phyloP scores from a whole-genome alignment of 2,797 vertebrate species.

The Myotis planiceps region DNA sequence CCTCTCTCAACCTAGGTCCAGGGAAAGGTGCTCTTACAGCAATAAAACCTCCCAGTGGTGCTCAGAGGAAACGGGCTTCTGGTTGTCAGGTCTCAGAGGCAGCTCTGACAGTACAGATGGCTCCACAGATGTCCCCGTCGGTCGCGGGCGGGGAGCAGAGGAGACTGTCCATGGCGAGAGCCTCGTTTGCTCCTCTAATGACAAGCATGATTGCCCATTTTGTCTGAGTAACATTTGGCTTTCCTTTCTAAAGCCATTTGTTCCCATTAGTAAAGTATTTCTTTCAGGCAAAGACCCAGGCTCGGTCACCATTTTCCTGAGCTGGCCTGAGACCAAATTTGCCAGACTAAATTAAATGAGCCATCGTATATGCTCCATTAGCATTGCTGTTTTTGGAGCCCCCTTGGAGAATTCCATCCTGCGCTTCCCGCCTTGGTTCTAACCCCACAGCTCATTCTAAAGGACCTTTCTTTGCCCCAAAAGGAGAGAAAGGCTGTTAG shows the following conservation, averaged over 20 bases:
- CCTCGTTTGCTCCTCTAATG: neutral
- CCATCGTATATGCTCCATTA: neutral
- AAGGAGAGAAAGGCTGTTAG: neutral
- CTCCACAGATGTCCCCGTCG: neutral
- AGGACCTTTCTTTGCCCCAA: neutral
- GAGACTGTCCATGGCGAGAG: neutral
- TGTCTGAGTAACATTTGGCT: constrained; percentile 49
- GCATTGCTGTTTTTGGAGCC: neutral
- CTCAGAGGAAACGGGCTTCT: neutral
- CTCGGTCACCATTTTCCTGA: constrained; percentile 46
- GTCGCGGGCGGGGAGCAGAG: neutral
- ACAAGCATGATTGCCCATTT: constrained; percentile 18
- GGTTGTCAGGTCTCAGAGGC: neutral
- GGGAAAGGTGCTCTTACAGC: neutral
- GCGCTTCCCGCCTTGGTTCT: neutral
- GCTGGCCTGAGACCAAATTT: neutral
- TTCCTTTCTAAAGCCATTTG: constrained; percentile 33
- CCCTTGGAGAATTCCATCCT: neutral
- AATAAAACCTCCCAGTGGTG: neutral
- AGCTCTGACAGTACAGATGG: neutral
- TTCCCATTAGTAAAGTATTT: constrained; percentile 25
- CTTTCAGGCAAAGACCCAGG: constrained; percentile 27
- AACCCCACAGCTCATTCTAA: neutral
- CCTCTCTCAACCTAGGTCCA: neutral
- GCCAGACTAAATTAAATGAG: neutral